Evolutionary conservation across 2,113 vertebrate genomes (phyloP).

Genomic region (Balaeniceps rex): DNA sequence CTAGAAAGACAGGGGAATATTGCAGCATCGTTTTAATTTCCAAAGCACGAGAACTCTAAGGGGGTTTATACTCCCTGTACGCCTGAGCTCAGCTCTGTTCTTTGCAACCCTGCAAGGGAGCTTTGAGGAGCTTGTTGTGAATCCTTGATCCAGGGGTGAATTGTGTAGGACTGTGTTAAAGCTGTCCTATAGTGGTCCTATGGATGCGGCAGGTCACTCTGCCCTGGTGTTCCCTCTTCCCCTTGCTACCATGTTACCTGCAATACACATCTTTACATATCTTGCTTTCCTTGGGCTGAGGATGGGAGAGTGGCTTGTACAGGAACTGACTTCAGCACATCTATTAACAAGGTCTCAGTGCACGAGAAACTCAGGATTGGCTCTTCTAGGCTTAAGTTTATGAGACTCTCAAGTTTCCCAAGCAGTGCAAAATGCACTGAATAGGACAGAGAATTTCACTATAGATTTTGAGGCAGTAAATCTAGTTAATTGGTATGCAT

Average conservation of each 20-base stretch:
- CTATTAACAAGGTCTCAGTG: neutral
- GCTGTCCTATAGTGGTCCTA: neutral
- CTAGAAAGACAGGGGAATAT: neutral
- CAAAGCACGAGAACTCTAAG: neutral
- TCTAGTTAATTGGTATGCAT: neutral
- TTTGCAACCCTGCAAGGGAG: neutral
- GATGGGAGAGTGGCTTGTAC: neutral
- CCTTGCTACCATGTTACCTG: neutral
- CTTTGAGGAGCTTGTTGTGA: neutral
- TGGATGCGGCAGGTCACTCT: neutral
- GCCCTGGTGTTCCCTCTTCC: neutral
- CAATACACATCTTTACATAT: rapidly evolving
- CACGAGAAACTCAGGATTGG: neutral
- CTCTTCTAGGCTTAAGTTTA: neutral
- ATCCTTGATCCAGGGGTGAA: neutral
- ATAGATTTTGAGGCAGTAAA: neutral
- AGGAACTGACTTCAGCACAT: neutral
- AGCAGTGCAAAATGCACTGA: neutral
- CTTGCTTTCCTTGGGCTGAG: neutral
- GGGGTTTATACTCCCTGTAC: neutral
- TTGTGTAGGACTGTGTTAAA: neutral
- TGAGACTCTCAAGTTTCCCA: neutral
- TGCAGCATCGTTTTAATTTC: neutral
- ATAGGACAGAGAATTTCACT: neutral
- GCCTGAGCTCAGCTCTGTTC: neutral